A percentile compares a stretch with the other conserved stretches of the same genome.
Conservation (phyloP, 2,797 vertebrate species). For the Octomys mimax region DNA sequence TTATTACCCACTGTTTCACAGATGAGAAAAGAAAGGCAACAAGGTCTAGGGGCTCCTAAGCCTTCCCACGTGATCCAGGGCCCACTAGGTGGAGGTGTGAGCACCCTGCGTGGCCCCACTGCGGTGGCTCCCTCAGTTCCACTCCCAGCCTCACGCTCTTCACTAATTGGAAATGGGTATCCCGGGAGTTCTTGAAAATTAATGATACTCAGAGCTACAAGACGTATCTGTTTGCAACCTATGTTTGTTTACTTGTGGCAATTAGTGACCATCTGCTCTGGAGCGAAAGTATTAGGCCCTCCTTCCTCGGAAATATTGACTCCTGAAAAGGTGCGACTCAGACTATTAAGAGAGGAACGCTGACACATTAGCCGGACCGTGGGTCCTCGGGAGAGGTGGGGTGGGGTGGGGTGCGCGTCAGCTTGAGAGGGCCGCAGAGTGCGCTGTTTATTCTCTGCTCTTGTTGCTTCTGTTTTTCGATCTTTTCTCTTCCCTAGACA, state of each 20-base stretch:
- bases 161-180: slow-evolving; percentile 38
- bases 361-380: neutral
- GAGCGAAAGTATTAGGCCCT: neutral
- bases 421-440: neutral
- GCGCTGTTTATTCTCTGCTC: neutral
- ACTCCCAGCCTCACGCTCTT: neutral
- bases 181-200: slow-evolving; percentile 73
- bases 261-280: slow-evolving; percentile 71
- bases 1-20: slow-evolving; percentile 72
- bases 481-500: neutral
- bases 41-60: slow-evolving; percentile 64
- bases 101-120: neutral
- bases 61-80: neutral
- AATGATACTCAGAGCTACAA: slow-evolving; percentile 67
- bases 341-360: neutral
- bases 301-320: slow-evolving; percentile 14
- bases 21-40: slow-evolving; percentile 73
- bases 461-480: neutral
- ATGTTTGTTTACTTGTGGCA: slow-evolving; percentile 67
- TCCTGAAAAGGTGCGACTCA: neutral
- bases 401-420: neutral
- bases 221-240: slow-evolving; percentile 57
- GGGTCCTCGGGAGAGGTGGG: neutral
- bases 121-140: neutral
- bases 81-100: neutral